A percentile compares a stretch with the other conserved stretches of the same genome.
phyloP scores from a whole-genome alignment of 2,797 vertebrate genomes.

The Coregonus ussuriensis region DNA sequence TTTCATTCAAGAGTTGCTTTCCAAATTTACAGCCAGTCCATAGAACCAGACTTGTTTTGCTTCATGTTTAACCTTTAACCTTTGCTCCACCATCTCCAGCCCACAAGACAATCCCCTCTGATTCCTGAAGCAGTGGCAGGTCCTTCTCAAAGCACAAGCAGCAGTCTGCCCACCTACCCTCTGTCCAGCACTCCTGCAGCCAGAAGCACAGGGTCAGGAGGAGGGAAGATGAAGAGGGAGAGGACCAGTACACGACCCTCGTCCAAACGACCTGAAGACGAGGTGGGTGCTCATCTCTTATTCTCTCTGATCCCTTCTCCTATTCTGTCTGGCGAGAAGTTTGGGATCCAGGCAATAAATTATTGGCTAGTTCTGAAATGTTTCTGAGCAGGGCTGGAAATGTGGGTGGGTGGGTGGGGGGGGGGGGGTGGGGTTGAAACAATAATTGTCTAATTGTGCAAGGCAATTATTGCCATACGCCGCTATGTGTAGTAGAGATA shows the following conservation, averaged over 20 bases:
- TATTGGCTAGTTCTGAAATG: too few species aligned
- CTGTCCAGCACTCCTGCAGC: slow-evolving; percentile 82
- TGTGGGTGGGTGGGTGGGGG: too few species aligned
- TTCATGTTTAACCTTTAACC: background rate
- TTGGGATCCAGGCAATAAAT: too few species aligned
- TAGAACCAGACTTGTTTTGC: too few species aligned
- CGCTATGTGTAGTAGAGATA: too few species aligned
- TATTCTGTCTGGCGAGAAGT: too few species aligned
- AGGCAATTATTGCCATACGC: too few species aligned
- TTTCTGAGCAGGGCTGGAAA: too few species aligned
- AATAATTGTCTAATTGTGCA: too few species aligned
- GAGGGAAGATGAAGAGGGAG: slow-evolving; percentile 92
- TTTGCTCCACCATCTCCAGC: slow-evolving; percentile 48
- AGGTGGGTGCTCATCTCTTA: slow-evolving; percentile 52
- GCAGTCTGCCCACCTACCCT: slow-evolving; percentile 74
- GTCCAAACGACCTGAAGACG: slow-evolving; percentile 77
- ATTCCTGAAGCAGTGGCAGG: slow-evolving; percentile 57
- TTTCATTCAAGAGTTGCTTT: too few species aligned
- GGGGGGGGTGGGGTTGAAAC: too few species aligned
- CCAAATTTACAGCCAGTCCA: background rate
- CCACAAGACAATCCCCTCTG: slow-evolving; percentile 68
- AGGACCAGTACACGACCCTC: slow-evolving; percentile 73
- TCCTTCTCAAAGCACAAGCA: slow-evolving; percentile 65
- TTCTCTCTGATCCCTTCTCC: too few species aligned
- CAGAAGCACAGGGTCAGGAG: slow-evolving; percentile 78